These are phyloP conservation scores for Melanostoma scalare DNA, from an alignment of 2,888 invertebrate species.

Conservation along the genomic window DNA sequence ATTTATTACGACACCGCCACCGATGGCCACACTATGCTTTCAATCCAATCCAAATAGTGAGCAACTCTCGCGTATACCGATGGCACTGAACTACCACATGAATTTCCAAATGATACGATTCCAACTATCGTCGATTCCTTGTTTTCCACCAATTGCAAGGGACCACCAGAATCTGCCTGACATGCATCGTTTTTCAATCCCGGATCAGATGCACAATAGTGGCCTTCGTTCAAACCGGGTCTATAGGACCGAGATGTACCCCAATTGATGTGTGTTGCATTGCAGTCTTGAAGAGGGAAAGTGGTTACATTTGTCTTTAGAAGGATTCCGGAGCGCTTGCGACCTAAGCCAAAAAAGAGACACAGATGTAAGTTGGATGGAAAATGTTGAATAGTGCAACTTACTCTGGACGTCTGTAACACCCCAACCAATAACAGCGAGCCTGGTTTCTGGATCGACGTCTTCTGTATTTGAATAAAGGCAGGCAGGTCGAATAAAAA, in stretches of 20 bases:
- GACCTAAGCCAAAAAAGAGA: constrained; percentile 54
- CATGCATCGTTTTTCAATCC: constrained; percentile 72
- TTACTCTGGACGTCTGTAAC: constrained; percentile 76
- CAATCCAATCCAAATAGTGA: constrained; percentile 76
- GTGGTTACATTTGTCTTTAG: constrained; percentile 74
- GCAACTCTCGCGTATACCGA: constrained; percentile 75
- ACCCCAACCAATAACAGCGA: constrained; percentile 79
- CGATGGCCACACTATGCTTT: constrained; percentile 75
- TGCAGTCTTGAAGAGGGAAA: constrained; percentile 63
- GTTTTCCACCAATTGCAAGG: constrained; percentile 67
- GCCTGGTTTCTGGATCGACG: constrained; percentile 70
- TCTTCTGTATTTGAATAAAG: constrained; percentile 75
- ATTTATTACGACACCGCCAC: no score
- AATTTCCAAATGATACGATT: constrained; percentile 75
- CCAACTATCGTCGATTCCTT: constrained; percentile 69
- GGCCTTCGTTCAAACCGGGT: constrained; percentile 62
- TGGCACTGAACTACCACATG: constrained; percentile 72
- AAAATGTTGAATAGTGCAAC: constrained; percentile 21
- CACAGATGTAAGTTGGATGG: not conserved
- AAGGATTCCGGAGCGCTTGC: constrained; percentile 57
- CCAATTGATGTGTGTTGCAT: constrained; percentile 51
- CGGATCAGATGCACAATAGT: constrained; percentile 75
- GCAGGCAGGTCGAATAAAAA: constrained; percentile 76
- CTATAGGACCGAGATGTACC: constrained; percentile 34
- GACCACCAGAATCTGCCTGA: constrained; percentile 75